Conservation (phyloP, 30 jellyfish, hydroid and myxozoan species). For the Pelagia noctiluca region DNA sequence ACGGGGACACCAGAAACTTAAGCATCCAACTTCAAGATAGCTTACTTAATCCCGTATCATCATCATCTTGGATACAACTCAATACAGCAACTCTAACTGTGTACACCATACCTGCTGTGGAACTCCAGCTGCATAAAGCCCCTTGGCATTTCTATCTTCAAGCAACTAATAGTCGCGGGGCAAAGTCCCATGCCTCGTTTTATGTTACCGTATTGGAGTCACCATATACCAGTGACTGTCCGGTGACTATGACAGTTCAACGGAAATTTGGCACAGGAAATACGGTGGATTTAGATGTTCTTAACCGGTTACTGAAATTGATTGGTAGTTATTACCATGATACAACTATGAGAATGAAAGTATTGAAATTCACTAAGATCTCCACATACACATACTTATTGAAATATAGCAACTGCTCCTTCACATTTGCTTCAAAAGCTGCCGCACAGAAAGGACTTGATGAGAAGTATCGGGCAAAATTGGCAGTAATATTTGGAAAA, state of each 20-base stretch:
- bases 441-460: conserved; percentile 78
- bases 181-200: conserved; percentile 19
- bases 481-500: conserved; percentile 41
- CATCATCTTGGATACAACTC: conserved; percentile 94
- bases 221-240: conserved; percentile 85
- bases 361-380: conserved; percentile 51
- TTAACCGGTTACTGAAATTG: conserved; percentile 39
- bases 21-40: conserved; percentile 37
- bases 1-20: conserved; percentile 54
- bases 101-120: conserved; percentile 72
- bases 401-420: conserved; percentile 86
- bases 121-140: conserved; percentile 4
- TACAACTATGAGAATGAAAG: conserved; percentile 62
- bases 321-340: conserved; percentile 72
- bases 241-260: conserved; percentile 48
- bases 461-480: conserved; percentile 49
- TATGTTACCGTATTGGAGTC: conserved; percentile 39
- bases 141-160: conserved; percentile 23
- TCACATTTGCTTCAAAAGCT: conserved; percentile 73
- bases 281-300: conserved; percentile 71
- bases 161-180: conserved; percentile 82
- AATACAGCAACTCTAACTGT: conserved; percentile 76
- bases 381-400: conserved; percentile 38
- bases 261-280: conserved; percentile 31
- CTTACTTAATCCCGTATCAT: conserved; percentile 29